Conservation (phyloP, 2,113 vertebrate species). For the Lathamus discolor region DNA sequence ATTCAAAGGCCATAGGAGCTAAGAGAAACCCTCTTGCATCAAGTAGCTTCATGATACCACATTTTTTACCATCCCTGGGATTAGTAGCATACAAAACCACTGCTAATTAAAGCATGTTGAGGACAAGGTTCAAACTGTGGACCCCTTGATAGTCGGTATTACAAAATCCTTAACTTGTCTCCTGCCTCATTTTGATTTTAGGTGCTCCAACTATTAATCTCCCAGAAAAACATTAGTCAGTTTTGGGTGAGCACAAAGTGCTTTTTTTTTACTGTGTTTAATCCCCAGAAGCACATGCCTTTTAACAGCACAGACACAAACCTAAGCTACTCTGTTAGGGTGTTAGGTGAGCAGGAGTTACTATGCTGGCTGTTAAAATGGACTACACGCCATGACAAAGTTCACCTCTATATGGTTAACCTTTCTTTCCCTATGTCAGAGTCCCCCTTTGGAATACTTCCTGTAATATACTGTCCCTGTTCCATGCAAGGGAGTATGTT, state of each 20-base stretch:
- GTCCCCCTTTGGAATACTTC: background rate
- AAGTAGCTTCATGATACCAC: background rate
- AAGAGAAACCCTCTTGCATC: background rate
- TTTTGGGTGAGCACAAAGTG: background rate
- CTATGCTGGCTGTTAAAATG: background rate
- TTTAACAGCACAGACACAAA: background rate
- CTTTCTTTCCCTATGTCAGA: rapidly evolving
- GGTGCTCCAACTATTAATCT: background rate
- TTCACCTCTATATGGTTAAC: background rate
- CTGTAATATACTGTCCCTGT: background rate
- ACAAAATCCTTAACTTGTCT: background rate
- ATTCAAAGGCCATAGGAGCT: background rate
- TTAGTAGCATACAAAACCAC: background rate
- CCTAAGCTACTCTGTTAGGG: background rate
- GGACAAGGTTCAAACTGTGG: background rate
- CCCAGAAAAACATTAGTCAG: background rate
- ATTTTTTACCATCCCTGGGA: background rate
- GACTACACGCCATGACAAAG: rapidly evolving
- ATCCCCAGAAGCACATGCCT: background rate
- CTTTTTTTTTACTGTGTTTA: background rate
- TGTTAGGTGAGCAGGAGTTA: background rate
- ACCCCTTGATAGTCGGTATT: background rate
- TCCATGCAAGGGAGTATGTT: background rate
- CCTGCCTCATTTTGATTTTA: background rate
- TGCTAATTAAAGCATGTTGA: background rate